Evolutionary conservation across 2,888 invertebrate genomes (phyloP), one percentile per base, ranked within the genome.

Genomic region (Chloroclysta siterata): DNA sequence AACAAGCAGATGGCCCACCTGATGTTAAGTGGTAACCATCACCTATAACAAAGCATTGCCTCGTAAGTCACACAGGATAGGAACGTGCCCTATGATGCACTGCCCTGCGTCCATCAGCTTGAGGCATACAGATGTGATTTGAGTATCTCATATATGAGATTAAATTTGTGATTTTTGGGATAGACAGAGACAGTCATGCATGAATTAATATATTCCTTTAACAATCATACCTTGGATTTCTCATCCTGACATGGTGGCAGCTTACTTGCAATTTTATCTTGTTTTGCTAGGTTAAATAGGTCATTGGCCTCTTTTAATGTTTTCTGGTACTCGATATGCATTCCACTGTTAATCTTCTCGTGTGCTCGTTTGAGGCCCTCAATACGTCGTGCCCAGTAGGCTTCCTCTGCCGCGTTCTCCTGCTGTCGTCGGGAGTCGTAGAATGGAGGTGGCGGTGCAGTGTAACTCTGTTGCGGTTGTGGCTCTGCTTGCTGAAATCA

Each of bases 161-260:
- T 53, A 7, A 22, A 5, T 8, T 63, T 53, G 1, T 44, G 22
- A 22, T 53, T 57, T 54, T 50, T n/a, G 29, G n/a, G 52, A 56
- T 17, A 53, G 17, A 46, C 39, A 48, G 22, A 28, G n/a, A 42
- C n/a, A n/a, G n/a, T n/a, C 42, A 61, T 61, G 22, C 22, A 22
- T 22, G 22, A 22, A n/a, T n/a, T n/a, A n/a, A n/a, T n/a, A n/a
- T n/a, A n/a, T n/a, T n/a, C n/a, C n/a, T n/a, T n/a, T n/a, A n/a
- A n/a, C n/a, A n/a, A 11, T 3, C 33, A 22, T 52, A 72, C 93
- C 88, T 92, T 92, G 48, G 87, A 84, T 75, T 92, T 93, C 64
- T 93, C 92, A 41, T 88, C 88, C 71, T 93, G 89, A 72, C 93
- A 93, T 58, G 93, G 93, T 59, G 90, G 85, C 61, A 89, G 66